phyloP scores from a whole-genome alignment of 2,888 invertebrate species.

The Gortyna flavago region DNA sequence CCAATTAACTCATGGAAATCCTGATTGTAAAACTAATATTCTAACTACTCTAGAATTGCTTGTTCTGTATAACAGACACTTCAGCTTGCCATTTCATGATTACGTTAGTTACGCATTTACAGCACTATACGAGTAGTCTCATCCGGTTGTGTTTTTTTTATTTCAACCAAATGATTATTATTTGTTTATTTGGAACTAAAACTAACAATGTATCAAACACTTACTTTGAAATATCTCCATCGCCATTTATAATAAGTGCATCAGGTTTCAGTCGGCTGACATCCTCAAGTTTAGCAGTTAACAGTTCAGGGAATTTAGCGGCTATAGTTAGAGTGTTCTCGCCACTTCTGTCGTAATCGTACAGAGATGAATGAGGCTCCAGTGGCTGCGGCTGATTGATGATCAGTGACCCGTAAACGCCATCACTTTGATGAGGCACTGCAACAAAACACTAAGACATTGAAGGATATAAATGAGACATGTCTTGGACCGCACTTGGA shows the following conservation, averaged over 20 bases:
- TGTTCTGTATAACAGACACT: neutral
- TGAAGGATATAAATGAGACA: slow-evolving; percentile 18
- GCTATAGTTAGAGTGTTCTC: slow-evolving; percentile 87
- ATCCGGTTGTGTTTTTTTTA: neutral
- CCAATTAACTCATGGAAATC: neutral
- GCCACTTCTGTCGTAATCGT: slow-evolving; percentile 84
- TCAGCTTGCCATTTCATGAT: neutral
- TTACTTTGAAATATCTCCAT: slow-evolving; percentile 80
- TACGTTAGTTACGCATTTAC: neutral
- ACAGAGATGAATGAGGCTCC: slow-evolving; percentile 82
- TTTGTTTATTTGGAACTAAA: neutral
- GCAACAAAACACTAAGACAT: slow-evolving; percentile 62
- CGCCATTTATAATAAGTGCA: slow-evolving; percentile 78
- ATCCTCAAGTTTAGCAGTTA: slow-evolving; percentile 88
- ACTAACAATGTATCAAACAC: slow-evolving; percentile 54
- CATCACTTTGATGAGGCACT: slow-evolving; percentile 91
- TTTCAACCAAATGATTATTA: neutral
- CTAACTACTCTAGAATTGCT: neutral
- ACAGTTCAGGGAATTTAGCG: slow-evolving; percentile 88
- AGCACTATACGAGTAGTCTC: neutral
- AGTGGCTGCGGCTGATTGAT: slow-evolving; percentile 87
- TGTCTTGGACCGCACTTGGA: neutral
- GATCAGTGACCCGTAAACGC: slow-evolving; percentile 90
- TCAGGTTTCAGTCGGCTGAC: slow-evolving; percentile 82
- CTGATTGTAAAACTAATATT: neutral